Evolutionary conservation across 2,797 vertebrate genomes (phyloP).

Genomic region (Lacerta agilis): DNA sequence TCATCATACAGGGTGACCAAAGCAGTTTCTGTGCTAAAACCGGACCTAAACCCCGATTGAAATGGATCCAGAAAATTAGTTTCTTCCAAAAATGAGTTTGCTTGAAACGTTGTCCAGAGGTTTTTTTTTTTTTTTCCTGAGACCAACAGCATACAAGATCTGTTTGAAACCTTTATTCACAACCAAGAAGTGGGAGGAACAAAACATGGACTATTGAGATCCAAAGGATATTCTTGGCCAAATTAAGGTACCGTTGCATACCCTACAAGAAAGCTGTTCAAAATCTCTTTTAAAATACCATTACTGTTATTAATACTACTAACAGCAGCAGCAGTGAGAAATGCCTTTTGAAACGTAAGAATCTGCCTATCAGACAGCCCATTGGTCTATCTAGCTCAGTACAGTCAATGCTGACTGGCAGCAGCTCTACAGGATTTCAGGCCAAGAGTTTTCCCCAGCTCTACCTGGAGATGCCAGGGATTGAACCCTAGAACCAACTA

Average conservation of each 20-base stretch:
- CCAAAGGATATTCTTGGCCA: conserved; percentile 42
- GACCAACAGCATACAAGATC: not conserved
- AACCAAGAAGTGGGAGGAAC: not conserved
- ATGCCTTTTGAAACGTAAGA: not conserved
- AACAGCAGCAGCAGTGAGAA: not conserved
- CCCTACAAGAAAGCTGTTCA: conserved; percentile 42
- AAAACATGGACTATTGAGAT: not conserved
- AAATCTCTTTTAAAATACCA: not conserved
- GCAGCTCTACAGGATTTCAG: too few relatives aligned
- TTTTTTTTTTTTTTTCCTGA: not conserved
- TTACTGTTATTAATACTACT: too few relatives aligned
- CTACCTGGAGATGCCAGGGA: too few relatives aligned
- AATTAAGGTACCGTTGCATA: conserved; percentile 42
- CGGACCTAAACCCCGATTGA: too few relatives aligned
- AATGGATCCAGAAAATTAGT: too few relatives aligned
- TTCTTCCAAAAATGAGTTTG: not conserved
- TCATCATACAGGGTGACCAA: too few relatives aligned
- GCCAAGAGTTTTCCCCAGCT: too few relatives aligned
- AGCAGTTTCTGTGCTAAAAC: too few relatives aligned
- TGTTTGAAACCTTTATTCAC: not conserved
- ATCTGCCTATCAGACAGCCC: too few relatives aligned
- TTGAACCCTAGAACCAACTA: too few relatives aligned
- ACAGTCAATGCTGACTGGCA: too few relatives aligned
- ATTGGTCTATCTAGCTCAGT: too few relatives aligned
- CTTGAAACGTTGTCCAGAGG: not conserved